Base-by-base conservation (phyloP, 2,888 invertebrate genomes). In the Serripes groenlandicus region DNA sequence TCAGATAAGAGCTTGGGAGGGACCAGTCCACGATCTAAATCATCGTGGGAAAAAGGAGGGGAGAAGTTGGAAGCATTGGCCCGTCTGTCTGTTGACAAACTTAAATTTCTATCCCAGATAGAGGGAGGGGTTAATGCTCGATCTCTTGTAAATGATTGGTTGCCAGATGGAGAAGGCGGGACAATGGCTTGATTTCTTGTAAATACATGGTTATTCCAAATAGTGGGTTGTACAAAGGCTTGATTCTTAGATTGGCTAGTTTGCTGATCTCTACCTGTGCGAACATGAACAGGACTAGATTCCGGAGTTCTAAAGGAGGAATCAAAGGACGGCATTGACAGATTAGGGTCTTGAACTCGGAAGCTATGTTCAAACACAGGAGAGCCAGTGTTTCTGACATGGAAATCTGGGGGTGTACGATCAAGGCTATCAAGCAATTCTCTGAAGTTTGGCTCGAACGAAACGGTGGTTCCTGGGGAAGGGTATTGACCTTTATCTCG, bases 401-500 rank as follows among this genome's bases (percentile, higher is more conserved):
- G n/a, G 11, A 66, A 42, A 5, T 66, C 37, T 9, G 71, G 52
- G 18, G 52, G 64, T 15, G 71, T 49, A n/a, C 52, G n/a, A n/a
- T 64, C 77, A 23, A 77, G 64, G n/a, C n/a, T n/a, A 49, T 77
- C 71, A 28, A 77, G 71, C 28, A 62, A 77, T 52, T 77, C 77
- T 62, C 77, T 62, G 28, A 72, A 77, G 21, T 35, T 54, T 9
- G 37, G 52, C 34, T 71, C 71, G 11, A 64, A 52, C 21, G 66
- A 37, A 37, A 60, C 42, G n/a, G 70, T 30, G 30, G 34, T 23
- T 3, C n/a, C 42, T 30, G 69, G 23, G 26, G 56, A 62, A 35
- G 83, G 83, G 52, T 71, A 64, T 66, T 77, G 74, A 64, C 83
- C 83, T 71, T 69, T 85, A 78, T 85, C 85, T 56, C 74, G 73